These are phyloP conservation scores for Drosophila eugracilis DNA, from an alignment of 1,140 invertebrate genomes.

Conservation along the genomic window DNA sequence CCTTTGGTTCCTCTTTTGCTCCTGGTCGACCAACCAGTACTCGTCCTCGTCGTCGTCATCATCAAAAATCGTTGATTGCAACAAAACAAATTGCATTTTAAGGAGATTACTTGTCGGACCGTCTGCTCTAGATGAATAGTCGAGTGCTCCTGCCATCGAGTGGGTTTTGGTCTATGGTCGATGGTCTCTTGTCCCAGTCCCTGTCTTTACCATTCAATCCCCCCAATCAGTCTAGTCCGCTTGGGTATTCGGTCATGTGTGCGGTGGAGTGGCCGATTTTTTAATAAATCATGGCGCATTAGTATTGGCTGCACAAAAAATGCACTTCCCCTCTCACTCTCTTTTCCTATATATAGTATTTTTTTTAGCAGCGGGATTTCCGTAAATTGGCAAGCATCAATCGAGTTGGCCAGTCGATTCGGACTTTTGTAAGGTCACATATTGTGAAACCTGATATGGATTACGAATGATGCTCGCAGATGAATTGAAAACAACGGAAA, in stretches of 20 bases:
- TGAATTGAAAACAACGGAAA: conserved; percentile 6
- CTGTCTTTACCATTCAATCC: conserved; percentile 3
- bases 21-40: conserved; percentile 5
- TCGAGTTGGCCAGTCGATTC: conserved; percentile 1
- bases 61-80: conserved; percentile 83
- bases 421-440: conserved; percentile 15
- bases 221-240: conserved; percentile 15
- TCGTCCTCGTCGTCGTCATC: conserved; percentile 53
- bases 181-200: background rate
- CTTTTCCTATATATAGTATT: too few relatives aligned
- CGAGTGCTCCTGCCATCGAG: conserved; percentile 27
- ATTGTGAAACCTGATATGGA: conserved; percentile 2
- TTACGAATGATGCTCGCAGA: conserved; percentile 1
- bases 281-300: conserved; percentile 77
- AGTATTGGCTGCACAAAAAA: conserved; percentile 50
- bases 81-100: conserved; percentile 83
- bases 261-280: conserved; percentile 35
- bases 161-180: conserved; percentile 18
- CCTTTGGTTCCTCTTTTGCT: conserved; percentile 2
- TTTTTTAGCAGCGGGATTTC: conserved; percentile 23
- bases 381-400: conserved; percentile 40
- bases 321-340: conserved; percentile 8
- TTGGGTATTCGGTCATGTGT: conserved; percentile 7
- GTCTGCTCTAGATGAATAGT: conserved; percentile 64
- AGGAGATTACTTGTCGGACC: conserved; percentile 70